Evolutionary conservation across 37 sponge, comb jelly and placozoan species (phyloP).

Genomic region (Hexactinellida sp.): DNA sequence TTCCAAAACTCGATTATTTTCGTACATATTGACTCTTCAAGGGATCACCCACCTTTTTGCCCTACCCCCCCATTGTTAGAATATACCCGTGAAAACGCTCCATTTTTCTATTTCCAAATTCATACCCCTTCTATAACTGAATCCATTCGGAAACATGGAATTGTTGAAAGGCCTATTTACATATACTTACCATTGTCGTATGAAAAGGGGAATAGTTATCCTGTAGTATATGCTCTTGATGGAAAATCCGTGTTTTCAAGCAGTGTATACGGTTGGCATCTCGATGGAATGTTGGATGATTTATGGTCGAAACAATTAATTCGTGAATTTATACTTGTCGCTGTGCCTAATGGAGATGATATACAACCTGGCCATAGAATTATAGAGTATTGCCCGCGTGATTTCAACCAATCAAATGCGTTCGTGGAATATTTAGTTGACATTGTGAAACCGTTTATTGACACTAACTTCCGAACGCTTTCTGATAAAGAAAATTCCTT

Average conservation of each 20-base stretch:
- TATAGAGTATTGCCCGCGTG: constrained; percentile 54
- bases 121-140: constrained; percentile 27
- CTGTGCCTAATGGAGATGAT: constrained; percentile 64
- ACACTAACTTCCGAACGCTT: constrained; percentile 39
- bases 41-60: constrained; percentile 35
- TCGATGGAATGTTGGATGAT: constrained; percentile 63
- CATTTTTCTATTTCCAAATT: constrained; percentile 39
- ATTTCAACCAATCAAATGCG: constrained; percentile 30
- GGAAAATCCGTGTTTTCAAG: constrained; percentile 78
- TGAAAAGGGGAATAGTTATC: constrained; percentile 20
- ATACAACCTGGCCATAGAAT: constrained; percentile 62
- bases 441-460: constrained; percentile 52
- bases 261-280: constrained; percentile 46
- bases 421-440: constrained; percentile 46
- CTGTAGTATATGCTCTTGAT: constrained; percentile 70
- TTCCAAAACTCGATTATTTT: constrained; percentile 76
- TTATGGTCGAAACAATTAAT: constrained; percentile 45
- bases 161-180: constrained; percentile 46
- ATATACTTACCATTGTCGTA: constrained; percentile 75
- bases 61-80: constrained; percentile 35
- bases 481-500: constrained; percentile 29
- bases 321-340: constrained; percentile 71
- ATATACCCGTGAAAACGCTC: constrained; percentile 28
- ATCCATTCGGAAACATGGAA: constrained; percentile 31
- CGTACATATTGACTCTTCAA: constrained; percentile 73